A percentile compares a stretch with the other conserved stretches of the same genome.
phyloP scores from a whole-genome alignment of 2,888 invertebrate species.

The Diarsia dahlii region DNA sequence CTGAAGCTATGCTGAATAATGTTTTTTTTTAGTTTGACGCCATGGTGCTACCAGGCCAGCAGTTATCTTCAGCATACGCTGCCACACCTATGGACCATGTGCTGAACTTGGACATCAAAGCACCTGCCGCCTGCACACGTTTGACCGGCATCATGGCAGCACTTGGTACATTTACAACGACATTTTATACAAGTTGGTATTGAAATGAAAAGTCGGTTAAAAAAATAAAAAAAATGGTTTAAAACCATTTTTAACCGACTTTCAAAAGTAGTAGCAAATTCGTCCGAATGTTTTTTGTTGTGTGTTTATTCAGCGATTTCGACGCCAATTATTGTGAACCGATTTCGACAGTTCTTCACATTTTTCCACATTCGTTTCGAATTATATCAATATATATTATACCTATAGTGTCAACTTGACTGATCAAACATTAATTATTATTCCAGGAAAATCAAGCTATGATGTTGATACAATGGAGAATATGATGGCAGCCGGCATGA shows the following conservation, averaged over 20 bases:
- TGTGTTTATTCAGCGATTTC: background rate
- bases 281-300: background rate
- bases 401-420: background rate
- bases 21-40: conserved; percentile 79
- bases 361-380: background rate
- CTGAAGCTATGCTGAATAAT: too few relatives aligned
- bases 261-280: background rate
- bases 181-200: background rate
- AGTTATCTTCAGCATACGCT: conserved; percentile 87
- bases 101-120: conserved; percentile 85
- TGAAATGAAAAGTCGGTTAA: too few relatives aligned
- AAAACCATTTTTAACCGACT: background rate
- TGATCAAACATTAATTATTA: background rate
- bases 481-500: conserved; percentile 90
- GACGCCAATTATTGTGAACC: background rate
- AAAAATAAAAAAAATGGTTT: too few relatives aligned
- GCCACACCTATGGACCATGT: conserved; percentile 86
- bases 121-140: conserved; percentile 85
- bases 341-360: too few relatives aligned
- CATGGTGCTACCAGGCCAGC: conserved; percentile 87
- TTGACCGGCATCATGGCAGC: conserved; percentile 90
- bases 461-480: conserved; percentile 82
- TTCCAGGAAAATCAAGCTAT: conserved; percentile 78
- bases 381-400: background rate
- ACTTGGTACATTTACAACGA: conserved; percentile 81